Conservation (phyloP, 1,140 invertebrate genomes). For the Stegodyphus dumicola region DNA sequence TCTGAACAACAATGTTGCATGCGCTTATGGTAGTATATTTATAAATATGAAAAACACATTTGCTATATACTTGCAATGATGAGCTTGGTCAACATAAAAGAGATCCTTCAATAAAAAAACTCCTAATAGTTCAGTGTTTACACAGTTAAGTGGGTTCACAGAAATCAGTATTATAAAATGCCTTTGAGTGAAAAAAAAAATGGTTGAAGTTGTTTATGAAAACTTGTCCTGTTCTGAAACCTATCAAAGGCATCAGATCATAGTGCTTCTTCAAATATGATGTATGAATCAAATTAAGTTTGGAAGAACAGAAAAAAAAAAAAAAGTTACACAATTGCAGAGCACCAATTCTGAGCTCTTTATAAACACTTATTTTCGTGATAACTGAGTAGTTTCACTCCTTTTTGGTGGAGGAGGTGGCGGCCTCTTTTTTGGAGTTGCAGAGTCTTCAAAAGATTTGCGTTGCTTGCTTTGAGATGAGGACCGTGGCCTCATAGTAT, state of each 20-base stretch:
- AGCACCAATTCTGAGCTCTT: conserved; percentile 52
- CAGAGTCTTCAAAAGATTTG: conserved; percentile 40
- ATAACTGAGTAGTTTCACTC: conserved; percentile 81
- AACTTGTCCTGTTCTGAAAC: conserved; percentile 21
- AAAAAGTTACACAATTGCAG: conserved; percentile 7
- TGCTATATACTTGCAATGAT: neutral
- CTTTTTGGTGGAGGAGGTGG: conserved; percentile 82
- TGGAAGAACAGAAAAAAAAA: conserved; percentile 43
- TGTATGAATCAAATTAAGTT: conserved; percentile 13
- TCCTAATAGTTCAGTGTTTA: conserved; percentile 17
- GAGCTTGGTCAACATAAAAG: conserved; percentile 19
- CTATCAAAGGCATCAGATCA: conserved; percentile 15
- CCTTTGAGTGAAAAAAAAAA: conserved; percentile 34
- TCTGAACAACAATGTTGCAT: neutral
- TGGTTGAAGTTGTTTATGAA: conserved; percentile 11
- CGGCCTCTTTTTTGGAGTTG: conserved; percentile 73
- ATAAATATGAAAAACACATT: conserved; percentile 6
- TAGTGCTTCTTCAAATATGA: conserved; percentile 16
- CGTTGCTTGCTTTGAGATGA: conserved; percentile 7
- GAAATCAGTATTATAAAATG: conserved; percentile 51
- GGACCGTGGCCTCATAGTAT: conserved; percentile 34
- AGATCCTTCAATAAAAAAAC: conserved; percentile 34
- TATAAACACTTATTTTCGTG: conserved; percentile 60
- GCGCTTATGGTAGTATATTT: neutral
- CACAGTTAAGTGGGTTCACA: neutral